Conservation (phyloP, 2,113 vertebrate species). For the Fregetta grallaria region DNA sequence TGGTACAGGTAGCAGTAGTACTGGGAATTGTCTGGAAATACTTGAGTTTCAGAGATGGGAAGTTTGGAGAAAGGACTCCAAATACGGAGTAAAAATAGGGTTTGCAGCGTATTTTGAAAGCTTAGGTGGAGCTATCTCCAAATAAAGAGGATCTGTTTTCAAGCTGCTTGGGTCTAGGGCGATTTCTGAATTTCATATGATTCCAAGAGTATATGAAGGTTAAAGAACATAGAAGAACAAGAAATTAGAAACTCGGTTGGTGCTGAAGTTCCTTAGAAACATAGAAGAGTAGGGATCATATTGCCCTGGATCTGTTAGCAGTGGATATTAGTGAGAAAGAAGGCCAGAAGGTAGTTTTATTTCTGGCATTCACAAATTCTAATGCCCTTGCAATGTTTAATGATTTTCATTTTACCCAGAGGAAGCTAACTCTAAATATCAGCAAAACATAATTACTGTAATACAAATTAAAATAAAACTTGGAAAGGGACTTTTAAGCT, state of each 20-base stretch:
- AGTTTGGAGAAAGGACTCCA: background rate
- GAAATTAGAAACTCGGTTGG: background rate
- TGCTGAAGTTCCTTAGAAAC: background rate
- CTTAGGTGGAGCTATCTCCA: background rate
- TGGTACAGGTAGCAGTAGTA: background rate
- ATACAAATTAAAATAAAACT: background rate
- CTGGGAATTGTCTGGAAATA: background rate
- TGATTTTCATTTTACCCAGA: background rate
- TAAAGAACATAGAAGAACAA: background rate
- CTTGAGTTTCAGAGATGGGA: background rate
- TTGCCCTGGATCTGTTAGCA: background rate
- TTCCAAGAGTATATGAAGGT: background rate
- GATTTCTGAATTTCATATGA: background rate
- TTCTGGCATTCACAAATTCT: constrained; percentile 6
- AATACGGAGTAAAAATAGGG: background rate
- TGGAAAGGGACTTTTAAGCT: background rate
- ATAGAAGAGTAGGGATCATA: background rate
- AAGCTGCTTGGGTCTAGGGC: background rate
- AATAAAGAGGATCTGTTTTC: background rate
- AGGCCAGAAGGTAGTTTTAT: constrained; percentile 8
- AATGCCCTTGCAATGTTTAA: background rate
- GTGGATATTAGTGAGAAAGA: background rate
- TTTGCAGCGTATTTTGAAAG: background rate
- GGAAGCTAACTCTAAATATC: background rate
- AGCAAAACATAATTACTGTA: background rate